These are phyloP conservation scores for Rallus limicola DNA, from an alignment of 2,113 vertebrate genomes.

Conservation along the genomic window DNA sequence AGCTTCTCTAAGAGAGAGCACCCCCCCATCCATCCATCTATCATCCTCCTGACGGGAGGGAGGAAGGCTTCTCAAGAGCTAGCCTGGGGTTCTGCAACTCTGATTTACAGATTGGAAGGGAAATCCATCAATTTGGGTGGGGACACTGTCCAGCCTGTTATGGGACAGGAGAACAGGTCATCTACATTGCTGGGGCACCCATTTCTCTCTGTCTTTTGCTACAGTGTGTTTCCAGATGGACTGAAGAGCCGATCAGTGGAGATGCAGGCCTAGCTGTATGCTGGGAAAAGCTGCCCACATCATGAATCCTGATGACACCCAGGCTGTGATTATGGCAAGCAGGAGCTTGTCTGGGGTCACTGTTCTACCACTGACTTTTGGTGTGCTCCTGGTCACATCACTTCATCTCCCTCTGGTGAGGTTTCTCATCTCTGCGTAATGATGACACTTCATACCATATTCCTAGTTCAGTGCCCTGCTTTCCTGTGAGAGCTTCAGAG, in stretches of 20 bases:
- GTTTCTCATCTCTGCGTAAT: neutral
- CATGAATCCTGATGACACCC: neutral
- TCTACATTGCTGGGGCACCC: rapidly evolving
- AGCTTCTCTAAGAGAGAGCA: neutral
- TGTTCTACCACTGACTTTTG: neutral
- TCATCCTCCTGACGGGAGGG: neutral
- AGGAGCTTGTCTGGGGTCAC: neutral
- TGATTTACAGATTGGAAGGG: neutral
- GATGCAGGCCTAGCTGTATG: neutral
- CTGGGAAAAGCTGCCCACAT: neutral
- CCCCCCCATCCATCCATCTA: too few species aligned
- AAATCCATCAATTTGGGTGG: neutral
- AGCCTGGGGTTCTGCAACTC: neutral
- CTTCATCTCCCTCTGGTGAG: neutral
- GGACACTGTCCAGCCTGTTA: neutral
- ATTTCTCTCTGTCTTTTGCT: neutral
- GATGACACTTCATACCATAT: neutral
- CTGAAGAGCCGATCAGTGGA: neutral
- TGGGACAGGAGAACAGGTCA: neutral
- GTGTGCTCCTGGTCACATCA: neutral
- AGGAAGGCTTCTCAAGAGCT: neutral
- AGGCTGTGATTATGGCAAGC: neutral
- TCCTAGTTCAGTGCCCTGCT: neutral
- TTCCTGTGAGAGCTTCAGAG: neutral
- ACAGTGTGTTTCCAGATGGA: neutral